These are phyloP conservation scores for Drosophila serrata DNA, from an alignment of 1,140 invertebrate genomes.

Conservation along the genomic window DNA sequence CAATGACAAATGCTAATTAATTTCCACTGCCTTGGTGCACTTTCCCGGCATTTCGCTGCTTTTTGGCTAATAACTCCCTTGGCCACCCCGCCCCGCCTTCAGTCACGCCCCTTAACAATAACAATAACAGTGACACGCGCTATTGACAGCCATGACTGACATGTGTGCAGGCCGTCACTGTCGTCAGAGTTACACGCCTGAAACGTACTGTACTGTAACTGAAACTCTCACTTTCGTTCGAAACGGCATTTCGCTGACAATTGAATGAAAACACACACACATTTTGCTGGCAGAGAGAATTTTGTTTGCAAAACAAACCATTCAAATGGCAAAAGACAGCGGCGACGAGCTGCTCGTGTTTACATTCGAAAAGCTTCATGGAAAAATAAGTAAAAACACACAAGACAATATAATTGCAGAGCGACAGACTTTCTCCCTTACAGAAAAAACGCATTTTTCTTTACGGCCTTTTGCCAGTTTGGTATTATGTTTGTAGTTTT, in stretches of 20 bases:
- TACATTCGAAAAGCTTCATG: conserved; percentile 60
- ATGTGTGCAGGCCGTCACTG: conserved; percentile 62
- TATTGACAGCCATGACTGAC: conserved; percentile 74
- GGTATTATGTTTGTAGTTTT: no score
- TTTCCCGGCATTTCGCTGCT: conserved; percentile 44
- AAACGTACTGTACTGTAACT: conserved; percentile 26
- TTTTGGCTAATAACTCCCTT: conserved; percentile 34
- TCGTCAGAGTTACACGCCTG: conserved; percentile 14
- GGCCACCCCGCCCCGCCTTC: conserved; percentile 6
- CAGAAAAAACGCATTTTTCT: conserved; percentile 48
- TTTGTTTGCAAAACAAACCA: conserved; percentile 78
- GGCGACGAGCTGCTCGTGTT: conserved; percentile 36
- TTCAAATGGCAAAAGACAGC: conserved; percentile 53
- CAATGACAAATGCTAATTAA: conserved; percentile 54
- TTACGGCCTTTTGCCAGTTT: conserved; percentile 18
- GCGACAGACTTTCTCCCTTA: conserved; percentile 75
- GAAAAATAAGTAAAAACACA: conserved; percentile 27
- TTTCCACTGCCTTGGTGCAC: conserved; percentile 32
- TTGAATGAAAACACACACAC: conserved; percentile 60
- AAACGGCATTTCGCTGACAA: conserved; percentile 60
- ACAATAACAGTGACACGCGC: conserved; percentile 47
- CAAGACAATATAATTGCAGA: conserved; percentile 69
- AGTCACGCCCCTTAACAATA: conserved; percentile 40
- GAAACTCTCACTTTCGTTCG: conserved; percentile 79
- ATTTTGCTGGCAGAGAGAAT: conserved; percentile 66